Conservation (phyloP, 2,888 invertebrate species). For the Lycophotia porphyrea region DNA sequence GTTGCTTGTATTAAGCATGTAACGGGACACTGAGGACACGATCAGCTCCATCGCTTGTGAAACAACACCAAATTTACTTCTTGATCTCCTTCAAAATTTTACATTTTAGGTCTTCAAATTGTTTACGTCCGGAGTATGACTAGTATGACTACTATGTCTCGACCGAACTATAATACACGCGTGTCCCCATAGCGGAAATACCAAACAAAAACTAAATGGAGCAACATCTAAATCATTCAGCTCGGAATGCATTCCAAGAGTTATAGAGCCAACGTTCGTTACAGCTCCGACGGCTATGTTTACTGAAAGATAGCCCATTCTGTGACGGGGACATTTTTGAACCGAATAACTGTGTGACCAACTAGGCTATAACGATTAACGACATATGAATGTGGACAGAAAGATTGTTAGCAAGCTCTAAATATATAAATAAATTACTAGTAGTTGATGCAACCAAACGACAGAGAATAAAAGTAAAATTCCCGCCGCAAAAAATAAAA, state of each 20-base stretch:
- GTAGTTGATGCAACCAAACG: slow-evolving; percentile 10
- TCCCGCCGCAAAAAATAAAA: slow-evolving; percentile 16
- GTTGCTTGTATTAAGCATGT: neutral
- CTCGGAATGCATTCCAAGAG: slow-evolving; percentile 48
- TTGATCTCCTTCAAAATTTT: neutral
- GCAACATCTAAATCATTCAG: slow-evolving; percentile 56
- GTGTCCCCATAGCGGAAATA: slow-evolving; percentile 28
- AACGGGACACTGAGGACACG: neutral
- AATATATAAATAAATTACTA: slow-evolving; percentile 4
- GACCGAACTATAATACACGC: neutral
- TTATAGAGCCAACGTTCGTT: slow-evolving; percentile 39
- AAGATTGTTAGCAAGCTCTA: neutral
- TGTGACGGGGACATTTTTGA: neutral
- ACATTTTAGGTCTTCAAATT: no score
- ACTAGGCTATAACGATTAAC: slow-evolving; percentile 1
- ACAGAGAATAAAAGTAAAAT: neutral
- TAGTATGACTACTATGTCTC: neutral
- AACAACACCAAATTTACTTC: neutral
- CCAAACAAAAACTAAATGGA: slow-evolving; percentile 33
- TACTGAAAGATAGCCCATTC: slow-evolving; percentile 29
- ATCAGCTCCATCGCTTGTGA: neutral
- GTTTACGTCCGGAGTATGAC: neutral
- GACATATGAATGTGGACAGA: slow-evolving; percentile 17
- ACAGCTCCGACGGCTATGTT: slow-evolving; percentile 23
- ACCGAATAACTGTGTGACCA: slow-evolving; percentile 2